phyloP scores from a whole-genome alignment of 1,140 invertebrate genomes.

The Drosophila bocki region DNA sequence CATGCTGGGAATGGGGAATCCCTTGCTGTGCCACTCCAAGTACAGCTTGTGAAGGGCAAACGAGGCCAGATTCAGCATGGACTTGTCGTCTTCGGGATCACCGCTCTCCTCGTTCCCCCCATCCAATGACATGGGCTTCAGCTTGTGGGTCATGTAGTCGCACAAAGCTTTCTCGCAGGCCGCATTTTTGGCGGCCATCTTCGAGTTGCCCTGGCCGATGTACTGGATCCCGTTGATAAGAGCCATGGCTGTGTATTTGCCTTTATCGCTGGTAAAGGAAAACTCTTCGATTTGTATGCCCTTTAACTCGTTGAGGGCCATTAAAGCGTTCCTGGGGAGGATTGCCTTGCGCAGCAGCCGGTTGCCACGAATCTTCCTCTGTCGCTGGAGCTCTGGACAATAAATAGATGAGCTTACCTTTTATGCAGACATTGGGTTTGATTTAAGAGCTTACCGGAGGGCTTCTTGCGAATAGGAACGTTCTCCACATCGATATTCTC shows the following conservation, averaged over 20 bases:
- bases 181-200: constrained; percentile 87
- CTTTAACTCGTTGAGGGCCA: constrained; percentile 94
- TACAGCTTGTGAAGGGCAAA: constrained; percentile 92
- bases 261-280: background rate
- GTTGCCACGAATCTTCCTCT: too few species aligned
- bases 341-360: constrained; percentile 86
- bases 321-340: constrained; percentile 93
- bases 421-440: too few species aligned
- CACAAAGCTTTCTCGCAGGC: constrained; percentile 91
- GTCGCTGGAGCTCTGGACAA: too few species aligned
- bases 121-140: constrained; percentile 45
- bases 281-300: constrained; percentile 81
- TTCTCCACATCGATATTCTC: too few species aligned
- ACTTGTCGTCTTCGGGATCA: constrained; percentile 86
- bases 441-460: too few species aligned
- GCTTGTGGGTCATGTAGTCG: constrained; percentile 87
- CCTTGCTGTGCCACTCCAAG: constrained; percentile 90
- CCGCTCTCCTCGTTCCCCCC: constrained; percentile 48
- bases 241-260: constrained; percentile 54
- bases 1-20: constrained; percentile 87
- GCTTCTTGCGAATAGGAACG: too few species aligned
- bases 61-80: constrained; percentile 91
- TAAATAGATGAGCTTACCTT: too few species aligned
- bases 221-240: constrained; percentile 74
- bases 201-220: constrained; percentile 85